phyloP scores from a whole-genome alignment of 2,113 vertebrate species.

The Haplochromis burtoni region DNA sequence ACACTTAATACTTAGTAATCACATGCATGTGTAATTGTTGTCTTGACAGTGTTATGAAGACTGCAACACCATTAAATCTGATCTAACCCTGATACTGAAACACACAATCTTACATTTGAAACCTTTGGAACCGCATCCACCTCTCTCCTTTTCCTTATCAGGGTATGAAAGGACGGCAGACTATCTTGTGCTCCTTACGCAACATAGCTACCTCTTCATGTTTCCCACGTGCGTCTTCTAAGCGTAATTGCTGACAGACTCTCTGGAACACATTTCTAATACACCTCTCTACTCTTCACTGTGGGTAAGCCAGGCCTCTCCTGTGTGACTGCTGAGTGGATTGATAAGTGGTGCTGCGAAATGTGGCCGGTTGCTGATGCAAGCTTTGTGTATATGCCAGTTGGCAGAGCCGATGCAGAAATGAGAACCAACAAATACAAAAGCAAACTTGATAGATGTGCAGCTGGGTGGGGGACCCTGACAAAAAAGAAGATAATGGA shows the following conservation, averaged over 20 bases:
- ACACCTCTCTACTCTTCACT: not conserved
- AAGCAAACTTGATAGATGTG: not conserved
- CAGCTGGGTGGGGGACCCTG: not conserved
- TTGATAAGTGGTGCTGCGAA: slow-evolving; percentile 19
- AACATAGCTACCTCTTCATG: slow-evolving; percentile 7
- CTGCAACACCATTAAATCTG: not conserved
- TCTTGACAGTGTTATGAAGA: not conserved
- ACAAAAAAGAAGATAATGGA: not conserved
- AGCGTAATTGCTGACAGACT: not conserved
- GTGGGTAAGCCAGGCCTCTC: not conserved
- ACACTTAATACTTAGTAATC: not conserved
- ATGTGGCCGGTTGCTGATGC: slow-evolving; percentile 16
- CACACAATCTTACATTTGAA: not conserved
- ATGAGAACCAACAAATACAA: not conserved
- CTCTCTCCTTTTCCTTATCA: slow-evolving; percentile 33
- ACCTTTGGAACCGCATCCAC: not conserved
- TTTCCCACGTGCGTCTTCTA: slow-evolving; percentile 22
- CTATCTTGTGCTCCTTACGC: not conserved
- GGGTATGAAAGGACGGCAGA: not conserved
- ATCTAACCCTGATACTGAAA: not conserved
- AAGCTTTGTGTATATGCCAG: not conserved
- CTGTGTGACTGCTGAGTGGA: slow-evolving; percentile 1
- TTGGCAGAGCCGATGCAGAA: not conserved
- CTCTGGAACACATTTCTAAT: slow-evolving; percentile 19
- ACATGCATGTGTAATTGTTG: not conserved